Percentiles rank a stretch among this genome's conserved stretches.
These are phyloP conservation scores for Phorcus lineatus DNA, from an alignment of 2,888 invertebrate genomes.

Conservation along the genomic window DNA sequence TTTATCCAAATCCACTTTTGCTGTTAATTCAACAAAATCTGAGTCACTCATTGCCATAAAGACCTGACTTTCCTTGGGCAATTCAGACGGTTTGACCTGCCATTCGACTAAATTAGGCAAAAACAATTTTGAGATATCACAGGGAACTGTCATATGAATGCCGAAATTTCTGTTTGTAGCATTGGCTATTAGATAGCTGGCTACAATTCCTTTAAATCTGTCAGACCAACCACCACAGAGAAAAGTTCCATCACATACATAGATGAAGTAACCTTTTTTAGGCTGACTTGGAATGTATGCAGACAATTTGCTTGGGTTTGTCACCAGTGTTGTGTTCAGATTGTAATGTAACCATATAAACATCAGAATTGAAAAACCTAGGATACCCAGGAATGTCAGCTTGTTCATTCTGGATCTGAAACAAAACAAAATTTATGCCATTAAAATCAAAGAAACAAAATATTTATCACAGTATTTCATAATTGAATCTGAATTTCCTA, in stretches of 20 bases:
- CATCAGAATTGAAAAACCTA: background rate
- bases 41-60: background rate
- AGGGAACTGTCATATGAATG: constrained; percentile 11
- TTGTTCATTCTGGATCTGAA: too few species aligned
- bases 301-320: too few species aligned
- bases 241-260: constrained; percentile 2
- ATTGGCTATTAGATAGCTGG: constrained; percentile 2
- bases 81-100: background rate
- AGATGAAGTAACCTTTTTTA: background rate
- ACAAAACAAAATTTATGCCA: too few species aligned
- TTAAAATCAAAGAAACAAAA: too few species aligned
- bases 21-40: background rate
- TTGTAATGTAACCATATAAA: background rate
- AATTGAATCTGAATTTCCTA: too few species aligned
- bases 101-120: background rate
- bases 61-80: background rate
- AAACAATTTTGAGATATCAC: background rate
- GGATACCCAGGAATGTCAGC: background rate
- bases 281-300: too few species aligned
- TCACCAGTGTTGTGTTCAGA: background rate
- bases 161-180: constrained; percentile 19
- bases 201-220: constrained; percentile 9
- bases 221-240: constrained; percentile 18
- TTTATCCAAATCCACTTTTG: background rate
- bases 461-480: too few species aligned